Evolutionary conservation across 2,888 invertebrate species (phyloP).

Genomic region (Lasioglossum figueresi): DNA sequence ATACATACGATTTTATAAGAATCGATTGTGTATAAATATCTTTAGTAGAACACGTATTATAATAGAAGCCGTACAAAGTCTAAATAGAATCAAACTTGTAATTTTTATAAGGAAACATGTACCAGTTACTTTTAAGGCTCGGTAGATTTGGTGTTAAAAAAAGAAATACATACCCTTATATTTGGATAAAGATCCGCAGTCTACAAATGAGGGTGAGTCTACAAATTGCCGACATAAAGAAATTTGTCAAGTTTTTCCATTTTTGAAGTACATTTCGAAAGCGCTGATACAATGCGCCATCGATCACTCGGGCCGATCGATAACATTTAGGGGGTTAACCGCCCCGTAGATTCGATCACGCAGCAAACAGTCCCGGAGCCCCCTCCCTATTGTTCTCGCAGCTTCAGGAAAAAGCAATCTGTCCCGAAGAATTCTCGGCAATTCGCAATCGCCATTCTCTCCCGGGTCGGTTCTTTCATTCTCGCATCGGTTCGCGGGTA

Average conservation of each 20-base stretch:
- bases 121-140: too few relatives aligned
- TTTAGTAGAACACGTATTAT: too few relatives aligned
- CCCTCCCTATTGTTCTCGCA: neutral
- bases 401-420: slow-evolving; percentile 2
- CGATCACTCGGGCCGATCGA: neutral
- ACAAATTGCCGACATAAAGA: neutral
- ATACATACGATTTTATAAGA: too few relatives aligned
- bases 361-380: neutral
- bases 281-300: neutral
- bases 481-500: neutral
- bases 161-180: too few relatives aligned
- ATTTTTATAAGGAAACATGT: too few relatives aligned
- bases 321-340: slow-evolving; percentile 7
- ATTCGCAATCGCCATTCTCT: slow-evolving; percentile 3
- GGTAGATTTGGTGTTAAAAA: too few relatives aligned
- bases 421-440: neutral
- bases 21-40: too few relatives aligned
- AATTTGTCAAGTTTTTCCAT: neutral
- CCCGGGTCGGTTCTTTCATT: neutral
- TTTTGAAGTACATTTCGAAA: neutral
- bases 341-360: neutral
- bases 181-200: too few relatives aligned
- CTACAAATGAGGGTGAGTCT: too few relatives aligned
- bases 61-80: too few relatives aligned
- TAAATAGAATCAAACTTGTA: too few relatives aligned